phyloP scores from a whole-genome alignment of 2,113 vertebrate genomes.

The Charadrius vociferus region DNA sequence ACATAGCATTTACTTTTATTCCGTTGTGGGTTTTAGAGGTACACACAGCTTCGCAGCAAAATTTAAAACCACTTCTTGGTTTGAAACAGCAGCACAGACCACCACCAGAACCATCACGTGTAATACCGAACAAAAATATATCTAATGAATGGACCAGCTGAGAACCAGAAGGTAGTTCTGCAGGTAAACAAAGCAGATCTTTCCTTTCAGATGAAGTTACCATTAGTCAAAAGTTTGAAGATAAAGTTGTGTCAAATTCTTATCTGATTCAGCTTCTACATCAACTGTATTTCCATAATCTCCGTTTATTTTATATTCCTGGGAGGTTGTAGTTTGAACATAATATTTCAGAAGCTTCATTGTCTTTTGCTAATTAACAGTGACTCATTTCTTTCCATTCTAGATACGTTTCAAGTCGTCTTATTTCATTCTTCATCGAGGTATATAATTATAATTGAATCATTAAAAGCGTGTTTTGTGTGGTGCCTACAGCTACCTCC shows the following conservation, averaged over 20 bases:
- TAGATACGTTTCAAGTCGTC: constrained; percentile 25
- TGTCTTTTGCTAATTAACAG: constrained; percentile 45
- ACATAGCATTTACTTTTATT: not conserved
- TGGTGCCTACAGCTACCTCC: not conserved
- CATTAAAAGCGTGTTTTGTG: not conserved
- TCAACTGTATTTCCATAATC: not conserved
- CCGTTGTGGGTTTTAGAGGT: not conserved
- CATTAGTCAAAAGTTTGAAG: not conserved
- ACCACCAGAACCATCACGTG: not conserved
- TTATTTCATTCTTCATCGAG: not conserved
- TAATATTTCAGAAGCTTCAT: constrained; percentile 37
- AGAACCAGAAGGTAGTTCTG: not conserved
- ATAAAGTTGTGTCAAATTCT: not conserved
- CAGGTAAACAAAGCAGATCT: not conserved
- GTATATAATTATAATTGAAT: constrained; percentile 9
- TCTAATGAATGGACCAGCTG: fast-evolving
- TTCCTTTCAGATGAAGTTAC: not conserved
- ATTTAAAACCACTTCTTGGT: not conserved
- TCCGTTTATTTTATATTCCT: constrained; percentile 32
- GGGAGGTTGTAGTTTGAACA: constrained; percentile 12
- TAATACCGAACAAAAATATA: too few relatives aligned
- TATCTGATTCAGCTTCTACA: constrained; percentile 36
- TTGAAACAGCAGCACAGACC: not conserved
- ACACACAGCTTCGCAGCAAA: too few relatives aligned
- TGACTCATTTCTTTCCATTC: constrained; percentile 33